Base-by-base conservation (phyloP, 2,888 invertebrate genomes). In the Bedellia somnulentella region DNA sequence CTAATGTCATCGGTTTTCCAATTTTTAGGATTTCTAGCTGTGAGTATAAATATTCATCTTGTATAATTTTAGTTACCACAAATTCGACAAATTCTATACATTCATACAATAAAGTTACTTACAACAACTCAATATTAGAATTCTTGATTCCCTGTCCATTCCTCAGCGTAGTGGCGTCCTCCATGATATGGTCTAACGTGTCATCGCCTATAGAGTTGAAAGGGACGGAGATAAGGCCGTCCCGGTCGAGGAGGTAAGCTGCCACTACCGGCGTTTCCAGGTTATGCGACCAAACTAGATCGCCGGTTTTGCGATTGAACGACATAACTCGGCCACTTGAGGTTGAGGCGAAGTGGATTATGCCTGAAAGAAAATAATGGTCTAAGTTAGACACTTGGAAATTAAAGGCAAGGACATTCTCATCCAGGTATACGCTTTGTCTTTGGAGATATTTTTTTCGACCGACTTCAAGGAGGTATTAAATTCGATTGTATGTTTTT, bases 241-340 rank as follows among this genome's bases (percentile, higher is more conserved):
- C 86, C 12, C 83, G 78, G 38, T 86, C 85, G 31, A 89, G 61
- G 10, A 87, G 61, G 56, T 95, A 98, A 36, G 93, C 84, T 0
- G 92, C 94, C 27, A 97, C 89, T 1, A 97, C 87, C 0, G 97
- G 96, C 24, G 93, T 93, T 31, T 85, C 85, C 22, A 93, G 81
- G 57, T 95, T 87, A 27, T 83, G 80, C 38, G 91, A 86, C 97
- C 97, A 98, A 13, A 92, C 63, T 29, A 93, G 77, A 36, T 85
- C 83, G 0, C 93, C 93, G n/a, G 83, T 79, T 46, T 83, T 81
- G 27, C 88, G 82, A 50, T 93, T 89, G 37, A 96, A 79, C 0
- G 95, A 94, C 41, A 93, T 83, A 16, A 94, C 80, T 31, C 86
- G 80, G 0, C 96, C 96, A 42, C 85, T 88, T 1, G 93, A 92